These are phyloP conservation scores for Napeogenes sylphis DNA, from an alignment of 2,888 invertebrate species.

Conservation along the genomic window DNA sequence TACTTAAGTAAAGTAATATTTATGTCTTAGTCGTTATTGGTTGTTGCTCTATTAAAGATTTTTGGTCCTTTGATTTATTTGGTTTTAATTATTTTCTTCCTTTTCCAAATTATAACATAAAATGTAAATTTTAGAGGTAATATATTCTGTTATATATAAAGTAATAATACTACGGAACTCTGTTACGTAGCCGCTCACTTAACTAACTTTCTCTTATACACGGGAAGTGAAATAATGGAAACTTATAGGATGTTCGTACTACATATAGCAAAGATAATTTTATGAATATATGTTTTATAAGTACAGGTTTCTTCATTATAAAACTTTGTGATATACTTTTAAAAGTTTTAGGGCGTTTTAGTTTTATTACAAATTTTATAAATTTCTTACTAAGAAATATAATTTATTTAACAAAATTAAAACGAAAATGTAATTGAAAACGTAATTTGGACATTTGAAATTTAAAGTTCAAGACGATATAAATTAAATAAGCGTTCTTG, in stretches of 20 bases:
- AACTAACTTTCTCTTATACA: constrained; percentile 13
- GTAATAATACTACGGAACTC: background rate
- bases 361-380: too few species aligned
- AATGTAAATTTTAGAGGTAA: background rate
- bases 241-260: background rate
- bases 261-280: background rate
- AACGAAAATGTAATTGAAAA: constrained; percentile 3
- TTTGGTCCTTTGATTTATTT: too few species aligned
- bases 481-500: background rate
- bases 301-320: too few species aligned
- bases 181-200: background rate
- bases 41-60: too few species aligned
- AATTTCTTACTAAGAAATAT: too few species aligned
- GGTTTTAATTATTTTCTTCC: too few species aligned
- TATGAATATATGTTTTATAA: too few species aligned
- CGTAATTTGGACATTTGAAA: background rate
- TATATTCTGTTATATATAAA: background rate
- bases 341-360: too few species aligned
- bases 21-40: too few species aligned
- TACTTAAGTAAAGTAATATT: too few species aligned
- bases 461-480: constrained; percentile 2
- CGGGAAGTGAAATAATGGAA: constrained; percentile 16
- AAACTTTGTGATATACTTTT: too few species aligned
- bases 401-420: background rate
- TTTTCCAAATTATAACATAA: too few species aligned